A percentile compares a stretch with the other conserved stretches of the same genome.
Evolutionary conservation across 2,113 vertebrate genomes (phyloP).

Genomic region (Thryonomys swinderianus): DNA sequence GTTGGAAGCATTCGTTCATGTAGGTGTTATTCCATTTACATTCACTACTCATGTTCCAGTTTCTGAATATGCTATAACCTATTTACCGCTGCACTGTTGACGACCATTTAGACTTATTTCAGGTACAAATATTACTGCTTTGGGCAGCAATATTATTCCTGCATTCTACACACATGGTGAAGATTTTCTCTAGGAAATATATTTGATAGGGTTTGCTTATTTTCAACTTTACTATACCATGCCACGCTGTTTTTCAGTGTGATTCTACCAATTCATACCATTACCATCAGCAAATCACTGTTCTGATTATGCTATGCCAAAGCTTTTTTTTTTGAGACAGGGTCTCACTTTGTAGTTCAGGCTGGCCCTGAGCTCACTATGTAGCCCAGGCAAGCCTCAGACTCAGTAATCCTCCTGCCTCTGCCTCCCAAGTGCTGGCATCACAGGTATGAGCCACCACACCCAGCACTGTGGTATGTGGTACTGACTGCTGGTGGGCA

Average conservation of each 20-base stretch:
- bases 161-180: background rate
- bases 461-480: too few species aligned
- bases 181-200: background rate
- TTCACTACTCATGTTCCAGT: background rate
- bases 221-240: conserved; percentile 5
- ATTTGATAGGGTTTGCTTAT: background rate
- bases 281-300: background rate
- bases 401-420: too few species aligned
- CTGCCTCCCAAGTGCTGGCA: too few species aligned
- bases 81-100: background rate
- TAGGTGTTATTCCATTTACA: background rate
- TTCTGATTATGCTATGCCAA: background rate
- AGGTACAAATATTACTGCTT: background rate
- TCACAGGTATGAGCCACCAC: too few species aligned
- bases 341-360: too few species aligned
- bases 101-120: background rate
- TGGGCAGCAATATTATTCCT: background rate
- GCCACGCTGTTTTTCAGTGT: background rate
- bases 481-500: too few species aligned
- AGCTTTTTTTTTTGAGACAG: too few species aligned
- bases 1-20: background rate
- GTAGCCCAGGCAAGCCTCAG: too few species aligned
- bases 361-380: too few species aligned
- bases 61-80: background rate
- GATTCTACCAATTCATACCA: background rate